Base-by-base conservation (phyloP, 1,140 invertebrate genomes). In the Pogonognathellus flavescens region DNA sequence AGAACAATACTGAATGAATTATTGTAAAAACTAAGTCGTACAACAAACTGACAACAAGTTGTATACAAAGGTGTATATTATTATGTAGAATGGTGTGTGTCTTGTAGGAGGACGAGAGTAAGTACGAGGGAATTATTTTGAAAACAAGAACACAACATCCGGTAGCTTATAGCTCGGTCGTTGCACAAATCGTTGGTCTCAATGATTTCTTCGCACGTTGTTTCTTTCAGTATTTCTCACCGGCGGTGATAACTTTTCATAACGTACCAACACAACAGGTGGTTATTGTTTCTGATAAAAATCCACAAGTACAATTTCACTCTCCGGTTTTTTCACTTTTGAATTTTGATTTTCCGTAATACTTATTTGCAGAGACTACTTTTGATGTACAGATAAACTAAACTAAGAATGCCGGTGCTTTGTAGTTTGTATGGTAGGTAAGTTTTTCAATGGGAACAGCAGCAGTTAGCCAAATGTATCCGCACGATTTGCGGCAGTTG, bases 81-180 rank as follows among this genome's bases (percentile, higher is more conserved):
- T 41, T 41, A 41, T 41, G 31, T 41, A 1, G 31, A 41, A 41
- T 41, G 31, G 31, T 41, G 31, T 41, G 31, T 41, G 31, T 41
- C 2, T 41, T 41, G 31, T 41, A 6, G 49, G 70, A 76, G 18
- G 41, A n/a, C 4, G 49, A 50, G 70, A 14, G 53, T 14, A 49
- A 18, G 70, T 76, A 31, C 41, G 70, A 76, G 70, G 13, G 41
- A 76, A 76, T 76, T 76, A 8, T 22, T 25, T 81, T 55, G 80
- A 81, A 81, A 81, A 55, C 55, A 81, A 81, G 80, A 81, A 50
- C 80, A 81, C 80, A 81, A 81, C 80, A 81, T 81, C 80, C 80
- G 80, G 80, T 76, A 76, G 70, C 70, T 49, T 76, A 41, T 76
- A 16, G 31, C 70, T 49, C 31, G 25, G n/a, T 76, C 70, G 70